Percentiles rank a stretch among this genome's conserved stretches.
Evolutionary conservation across 2,888 invertebrate genomes (phyloP).

Genomic region (Celastrina argiolus): DNA sequence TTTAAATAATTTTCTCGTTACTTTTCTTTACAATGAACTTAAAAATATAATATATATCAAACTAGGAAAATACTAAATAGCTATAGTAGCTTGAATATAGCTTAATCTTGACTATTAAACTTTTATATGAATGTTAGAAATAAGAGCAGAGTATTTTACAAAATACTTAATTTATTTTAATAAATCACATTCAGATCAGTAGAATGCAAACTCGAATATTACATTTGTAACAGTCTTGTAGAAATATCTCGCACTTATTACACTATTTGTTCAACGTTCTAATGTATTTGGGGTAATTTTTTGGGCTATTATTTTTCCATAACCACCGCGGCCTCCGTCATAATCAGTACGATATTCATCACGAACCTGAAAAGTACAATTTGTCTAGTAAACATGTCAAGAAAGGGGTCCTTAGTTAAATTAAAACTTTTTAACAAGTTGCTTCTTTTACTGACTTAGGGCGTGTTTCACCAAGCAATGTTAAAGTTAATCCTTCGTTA

Average conservation of each 20-base stretch:
- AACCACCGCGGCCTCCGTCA: conserved; percentile 97
- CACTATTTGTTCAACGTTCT: conserved; percentile 60
- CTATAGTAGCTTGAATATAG: no score
- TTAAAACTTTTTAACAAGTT: not conserved
- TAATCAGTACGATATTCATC: conserved; percentile 99
- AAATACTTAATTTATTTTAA: conserved; percentile 9
- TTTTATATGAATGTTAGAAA: not conserved
- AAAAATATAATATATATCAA: no score
- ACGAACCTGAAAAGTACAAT: conserved; percentile 82
- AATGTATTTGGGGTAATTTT: conserved; percentile 82
- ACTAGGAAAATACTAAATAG: no score
- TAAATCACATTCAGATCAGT: conserved; percentile 24
- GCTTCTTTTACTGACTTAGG: no score
- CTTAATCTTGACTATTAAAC: not conserved
- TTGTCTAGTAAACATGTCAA: not conserved
- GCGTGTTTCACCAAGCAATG: no score
- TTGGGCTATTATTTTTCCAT: conserved; percentile 95
- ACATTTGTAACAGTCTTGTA: conserved; percentile 47
- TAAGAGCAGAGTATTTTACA: not conserved
- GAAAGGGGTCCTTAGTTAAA: not conserved
- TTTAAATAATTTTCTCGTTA: no score
- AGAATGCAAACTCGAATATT: conserved; percentile 25
- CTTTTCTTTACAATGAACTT: no score
- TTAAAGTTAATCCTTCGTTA: no score
- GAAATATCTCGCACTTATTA: conserved; percentile 31